Evolutionary conservation across 2,888 invertebrate species (phyloP), one percentile per base, ranked within the genome.

Genomic region (Furcula furcula): DNA sequence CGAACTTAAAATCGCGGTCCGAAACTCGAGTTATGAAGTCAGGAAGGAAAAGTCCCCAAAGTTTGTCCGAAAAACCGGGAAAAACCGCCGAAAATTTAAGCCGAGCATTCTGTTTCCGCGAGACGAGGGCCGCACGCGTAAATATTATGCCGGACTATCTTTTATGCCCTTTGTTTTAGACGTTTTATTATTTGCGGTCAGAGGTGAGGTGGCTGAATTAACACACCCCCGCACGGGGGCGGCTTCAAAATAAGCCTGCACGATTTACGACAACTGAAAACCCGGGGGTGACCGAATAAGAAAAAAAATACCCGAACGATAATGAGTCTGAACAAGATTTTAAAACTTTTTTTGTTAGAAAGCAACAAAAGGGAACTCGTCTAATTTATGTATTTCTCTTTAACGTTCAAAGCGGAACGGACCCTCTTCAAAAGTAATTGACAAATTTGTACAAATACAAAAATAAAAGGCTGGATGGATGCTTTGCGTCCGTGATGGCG

Each of bases 131-230:
- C 59, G 56, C 56, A n/a, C 52, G 67, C 72, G 77, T 77, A 78
- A 84, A 86, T 79, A 84, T 83, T 82, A 86, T 84, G 78, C 78
- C 69, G 75, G 71, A 64, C 65, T 76, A 70, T 74, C 76, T 76
- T 77, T 80, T 76, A 77, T 83, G 72, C 70, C 54, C 68, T 80
- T 87, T 85, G 84, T 85, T 86, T 82, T 68, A 77, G 69, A 64
- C 62, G 58, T 68, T 77, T 74, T 74, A 77, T 83, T 83, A 76
- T 80, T 73, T 75, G 75, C 61, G 69, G 76, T 64, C 64, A 47
- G 59, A 63, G 60, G 69, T 65, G 65, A 55, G 46, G 42, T 30
- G 28, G 52, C 36, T 56, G 62, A 59, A 58, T 51, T 46, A 43
- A 48, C 44, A 40, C 47, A 41, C 44, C 40, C 58, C 10, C 11